Evolutionary conservation across 1,140 invertebrate species (phyloP).

Genomic region (Hycleus phaleratus): DNA sequence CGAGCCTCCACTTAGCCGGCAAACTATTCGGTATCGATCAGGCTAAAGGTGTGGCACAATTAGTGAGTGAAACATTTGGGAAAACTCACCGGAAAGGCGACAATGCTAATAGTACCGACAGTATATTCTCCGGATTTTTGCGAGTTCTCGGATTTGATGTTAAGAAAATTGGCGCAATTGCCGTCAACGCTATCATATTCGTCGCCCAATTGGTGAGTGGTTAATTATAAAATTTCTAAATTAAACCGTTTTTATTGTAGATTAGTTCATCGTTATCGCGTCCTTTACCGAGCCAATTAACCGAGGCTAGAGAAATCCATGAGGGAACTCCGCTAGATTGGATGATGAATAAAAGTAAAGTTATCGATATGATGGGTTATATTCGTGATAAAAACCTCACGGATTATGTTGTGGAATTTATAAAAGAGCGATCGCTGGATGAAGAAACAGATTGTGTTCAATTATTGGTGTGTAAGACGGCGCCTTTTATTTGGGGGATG

Average conservation of each 20-base stretch:
- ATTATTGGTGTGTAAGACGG: conserved; percentile 66
- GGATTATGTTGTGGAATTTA: conserved; percentile 51
- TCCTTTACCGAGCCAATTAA: conserved; percentile 27
- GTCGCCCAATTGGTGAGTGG: conserved; percentile 70
- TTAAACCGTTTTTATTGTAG: conserved; percentile 36
- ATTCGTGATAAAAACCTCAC: conserved; percentile 55
- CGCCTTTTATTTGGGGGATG: conserved; percentile 65
- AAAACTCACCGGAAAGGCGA: conserved; percentile 19
- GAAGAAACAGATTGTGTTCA: conserved; percentile 61
- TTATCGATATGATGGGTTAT: conserved; percentile 48
- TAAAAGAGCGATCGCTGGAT: conserved; percentile 45
- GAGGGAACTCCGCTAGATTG: conserved; percentile 44
- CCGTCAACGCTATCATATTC: conserved; percentile 71
- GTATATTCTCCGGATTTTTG: conserved; percentile 57
- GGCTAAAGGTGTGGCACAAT: conserved; percentile 43
- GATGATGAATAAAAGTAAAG: conserved; percentile 43
- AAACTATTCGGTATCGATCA: conserved; percentile 49
- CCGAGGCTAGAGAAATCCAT: conserved; percentile 27
- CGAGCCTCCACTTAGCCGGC: conserved; percentile 55
- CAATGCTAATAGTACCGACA: conserved; percentile 21
- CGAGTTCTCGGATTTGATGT: conserved; percentile 65
- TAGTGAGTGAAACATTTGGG: conserved; percentile 45
- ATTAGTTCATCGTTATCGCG: conserved; percentile 44
- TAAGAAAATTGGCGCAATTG: conserved; percentile 65
- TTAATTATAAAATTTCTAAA: conserved; percentile 24